Base-by-base conservation (phyloP, 2,113 vertebrate species). In the Gnathonemus longibarbis region DNA sequence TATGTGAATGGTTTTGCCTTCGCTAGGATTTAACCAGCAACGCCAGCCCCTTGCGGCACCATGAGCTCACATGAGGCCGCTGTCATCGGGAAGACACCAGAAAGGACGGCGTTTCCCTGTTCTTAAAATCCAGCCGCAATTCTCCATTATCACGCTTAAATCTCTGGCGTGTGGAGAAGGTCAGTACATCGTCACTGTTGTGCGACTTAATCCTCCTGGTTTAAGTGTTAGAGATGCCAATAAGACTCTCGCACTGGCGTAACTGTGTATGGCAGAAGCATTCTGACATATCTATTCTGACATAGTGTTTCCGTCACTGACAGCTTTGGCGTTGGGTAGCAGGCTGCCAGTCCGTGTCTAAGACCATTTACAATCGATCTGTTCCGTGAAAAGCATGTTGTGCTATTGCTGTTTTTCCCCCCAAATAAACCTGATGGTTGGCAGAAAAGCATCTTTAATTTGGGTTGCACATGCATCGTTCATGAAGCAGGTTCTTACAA, bases 401-500 rank as follows among this genome's bases (percentile, higher is more conserved):
- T 84, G 77, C 49, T 17, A 3, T 39, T 87, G 42, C n/a, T 31
- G 48, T 50, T 74, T 53, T n/a, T 84, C 2, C 56, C 21, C 5
- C 39, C n/a, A 70, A 11, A 48, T 84, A 31, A 58, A 58, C 52
- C 80, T 62, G 77, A 35, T 62, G 52, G 49, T 31, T 35, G 31
- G 52, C 19, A 46, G 80, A 50, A 80, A 84, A 52, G 39, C 74
- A 45, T 89, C 80, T 39, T 31, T 17, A 46, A 89, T 52, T 56
- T 53, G 53, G 17, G 5, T 10, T 24, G 24, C 80, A 27, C 39
- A 10, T 84, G 50, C 53, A 49, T 62, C 21, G 27, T 85, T 84
- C 35, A 89, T 89, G 50, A 53, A 84, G 89, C 21, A 84, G 70
- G 88, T 27, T 35, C 21, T 89, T 83, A 89, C 27, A 42, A 77